A percentile compares a stretch with the other conserved stretches of the same genome.
Conservation (phyloP, 2,797 vertebrate species). For the Sphenopsis melanotis region DNA sequence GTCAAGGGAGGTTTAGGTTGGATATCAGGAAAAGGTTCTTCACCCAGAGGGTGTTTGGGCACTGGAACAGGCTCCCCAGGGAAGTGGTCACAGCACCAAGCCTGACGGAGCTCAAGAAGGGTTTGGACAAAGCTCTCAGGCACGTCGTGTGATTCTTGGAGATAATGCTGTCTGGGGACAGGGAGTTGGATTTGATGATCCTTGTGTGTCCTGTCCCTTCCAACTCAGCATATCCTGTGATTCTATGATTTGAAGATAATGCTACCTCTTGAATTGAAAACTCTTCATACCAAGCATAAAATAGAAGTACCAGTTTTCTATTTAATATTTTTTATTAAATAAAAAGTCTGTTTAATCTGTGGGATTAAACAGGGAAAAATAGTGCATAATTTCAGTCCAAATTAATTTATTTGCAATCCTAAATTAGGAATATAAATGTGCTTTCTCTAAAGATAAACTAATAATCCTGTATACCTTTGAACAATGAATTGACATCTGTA, state of each 20-base stretch:
- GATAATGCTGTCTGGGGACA: background rate
- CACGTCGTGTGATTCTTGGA: background rate
- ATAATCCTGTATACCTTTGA: background rate
- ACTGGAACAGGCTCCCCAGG: background rate
- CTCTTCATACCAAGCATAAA: background rate
- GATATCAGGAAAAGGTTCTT: background rate
- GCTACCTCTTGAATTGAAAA: background rate
- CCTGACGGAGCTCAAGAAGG: background rate
- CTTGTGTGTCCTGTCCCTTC: background rate
- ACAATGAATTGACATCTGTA: background rate
- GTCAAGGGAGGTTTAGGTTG: background rate
- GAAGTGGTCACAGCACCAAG: background rate
- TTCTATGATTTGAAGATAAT: background rate
- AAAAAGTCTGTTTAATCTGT: background rate
- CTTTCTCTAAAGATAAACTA: background rate
- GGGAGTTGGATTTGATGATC: background rate
- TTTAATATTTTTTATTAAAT: background rate
- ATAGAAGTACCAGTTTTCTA: background rate
- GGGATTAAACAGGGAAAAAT: background rate
- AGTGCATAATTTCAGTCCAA: background rate
- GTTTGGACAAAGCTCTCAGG: rapidly evolving
- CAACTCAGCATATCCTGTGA: background rate
- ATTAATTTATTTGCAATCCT: background rate
- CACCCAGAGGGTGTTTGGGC: background rate
- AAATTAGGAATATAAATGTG: background rate